Base-by-base conservation (phyloP, 2,888 invertebrate genomes). In the Epicampocera succincta region DNA sequence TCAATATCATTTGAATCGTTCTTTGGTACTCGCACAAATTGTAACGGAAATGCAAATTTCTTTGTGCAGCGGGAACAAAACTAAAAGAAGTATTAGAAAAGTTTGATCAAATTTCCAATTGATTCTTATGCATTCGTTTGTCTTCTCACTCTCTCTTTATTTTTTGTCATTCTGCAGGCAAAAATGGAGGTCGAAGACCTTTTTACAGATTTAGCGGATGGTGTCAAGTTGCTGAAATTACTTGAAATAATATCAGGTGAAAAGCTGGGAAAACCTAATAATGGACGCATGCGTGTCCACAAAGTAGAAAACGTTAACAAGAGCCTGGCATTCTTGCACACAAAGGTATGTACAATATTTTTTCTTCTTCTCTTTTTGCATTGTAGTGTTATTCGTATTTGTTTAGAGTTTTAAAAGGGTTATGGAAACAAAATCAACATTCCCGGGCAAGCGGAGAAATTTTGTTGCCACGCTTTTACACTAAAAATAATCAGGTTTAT, bases 271-370 rank as follows among this genome's bases (percentile, higher is more conserved):
- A 95, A 98, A 87, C 99, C 99, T 88, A 99, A 99, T 93, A 96
- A 95, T 90, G 98, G 98, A 54, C 94, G 96, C 84, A 97, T 99
- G 96, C 93, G 99, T 85, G 99, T 99, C 63, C 99, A 99, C 93
- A 99, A 99, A 93, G 97, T 99, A 77, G 99, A 99, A 92, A 99
- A 99, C 91, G 97, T 99, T 89, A 99, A 99, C 93, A 98, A 98
- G 92, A 97, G 97, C 89, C 93, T 99, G 89, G 97, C 97, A 88
- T 99, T 99, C 92, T 93, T 99, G 86, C 97, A 98, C 91, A 98
- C 98, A 74, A 99, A 98, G 94, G 95, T 94, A 66, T 17, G 46
- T 65, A 15, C n/a, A 44, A 6, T 29, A 17, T 48, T 19, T 38
- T 9, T 33, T 33, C 8, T 33, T 9, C 9, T 33, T 9, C 8